phyloP scores from a whole-genome alignment of 2,113 vertebrate genomes.

The Gopherus flavomarginatus region DNA sequence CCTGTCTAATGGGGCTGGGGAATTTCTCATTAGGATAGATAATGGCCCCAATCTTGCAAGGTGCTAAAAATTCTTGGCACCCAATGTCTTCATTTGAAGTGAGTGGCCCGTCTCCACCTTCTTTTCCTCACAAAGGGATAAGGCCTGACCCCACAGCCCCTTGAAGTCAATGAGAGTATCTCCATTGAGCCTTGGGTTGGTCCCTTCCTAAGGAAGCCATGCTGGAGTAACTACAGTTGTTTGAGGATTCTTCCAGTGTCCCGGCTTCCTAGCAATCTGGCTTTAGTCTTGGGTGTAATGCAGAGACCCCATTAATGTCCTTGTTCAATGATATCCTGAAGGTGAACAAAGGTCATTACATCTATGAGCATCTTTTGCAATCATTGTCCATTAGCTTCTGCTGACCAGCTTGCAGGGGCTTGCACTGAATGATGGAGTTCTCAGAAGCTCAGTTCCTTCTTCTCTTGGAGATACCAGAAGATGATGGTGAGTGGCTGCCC shows the following conservation, averaged over 20 bases:
- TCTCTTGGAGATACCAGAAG: not conserved
- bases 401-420: not conserved
- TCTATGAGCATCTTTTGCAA: not conserved
- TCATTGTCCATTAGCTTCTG: not conserved
- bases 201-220: not conserved
- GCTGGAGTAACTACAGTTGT: not conserved
- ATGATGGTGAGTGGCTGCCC: not conserved
- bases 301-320: not conserved
- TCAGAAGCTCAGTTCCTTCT: not conserved
- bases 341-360: not conserved
- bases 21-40: not conserved
- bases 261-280: not conserved
- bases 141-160: not conserved
- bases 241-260: not conserved
- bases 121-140: not conserved
- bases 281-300: not conserved
- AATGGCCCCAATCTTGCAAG: not conserved
- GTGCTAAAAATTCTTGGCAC: not conserved
- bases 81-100: not conserved
- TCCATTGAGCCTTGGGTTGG: not conserved
- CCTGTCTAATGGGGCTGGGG: not conserved
- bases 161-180: not conserved
- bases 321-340: not conserved
- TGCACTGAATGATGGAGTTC: not conserved
- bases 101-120: not conserved